These are phyloP conservation scores for Limnodromus scolopaceus DNA, from an alignment of 2,797 vertebrate genomes.

Conservation along the genomic window DNA sequence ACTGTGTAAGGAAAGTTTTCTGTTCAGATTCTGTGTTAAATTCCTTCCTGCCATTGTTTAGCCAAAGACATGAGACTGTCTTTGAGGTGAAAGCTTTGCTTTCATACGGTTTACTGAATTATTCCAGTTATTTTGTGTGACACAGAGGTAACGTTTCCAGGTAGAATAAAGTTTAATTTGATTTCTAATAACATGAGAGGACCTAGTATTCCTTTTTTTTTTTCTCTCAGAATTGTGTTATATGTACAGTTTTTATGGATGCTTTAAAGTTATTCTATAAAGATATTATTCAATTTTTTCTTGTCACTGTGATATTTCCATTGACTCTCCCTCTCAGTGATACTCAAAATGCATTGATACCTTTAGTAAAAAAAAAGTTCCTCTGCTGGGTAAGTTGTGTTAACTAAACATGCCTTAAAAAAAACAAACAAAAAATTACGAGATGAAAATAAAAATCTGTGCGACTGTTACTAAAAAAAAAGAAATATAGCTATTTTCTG, in stretches of 20 bases:
- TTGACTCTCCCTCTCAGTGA: neutral
- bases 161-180: neutral
- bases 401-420: neutral
- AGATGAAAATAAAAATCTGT: neutral
- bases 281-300: neutral
- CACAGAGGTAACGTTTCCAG: neutral
- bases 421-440: neutral
- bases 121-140: neutral
- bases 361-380: neutral
- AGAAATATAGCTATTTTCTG: neutral
- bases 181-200: neutral
- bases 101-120: neutral
- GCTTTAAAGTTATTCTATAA: neutral
- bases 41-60: neutral
- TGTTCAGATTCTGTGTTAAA: neutral
- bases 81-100: neutral
- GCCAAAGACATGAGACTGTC: neutral
- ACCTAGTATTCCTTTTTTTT: neutral
- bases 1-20: neutral
- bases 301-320: neutral
- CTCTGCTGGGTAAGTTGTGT: neutral
- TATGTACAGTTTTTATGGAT: neutral
- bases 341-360: neutral
- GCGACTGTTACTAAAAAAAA: neutral
- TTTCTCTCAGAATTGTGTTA: neutral